phyloP scores from a whole-genome alignment of 2,113 vertebrate species.

The Hystrix cristata region DNA sequence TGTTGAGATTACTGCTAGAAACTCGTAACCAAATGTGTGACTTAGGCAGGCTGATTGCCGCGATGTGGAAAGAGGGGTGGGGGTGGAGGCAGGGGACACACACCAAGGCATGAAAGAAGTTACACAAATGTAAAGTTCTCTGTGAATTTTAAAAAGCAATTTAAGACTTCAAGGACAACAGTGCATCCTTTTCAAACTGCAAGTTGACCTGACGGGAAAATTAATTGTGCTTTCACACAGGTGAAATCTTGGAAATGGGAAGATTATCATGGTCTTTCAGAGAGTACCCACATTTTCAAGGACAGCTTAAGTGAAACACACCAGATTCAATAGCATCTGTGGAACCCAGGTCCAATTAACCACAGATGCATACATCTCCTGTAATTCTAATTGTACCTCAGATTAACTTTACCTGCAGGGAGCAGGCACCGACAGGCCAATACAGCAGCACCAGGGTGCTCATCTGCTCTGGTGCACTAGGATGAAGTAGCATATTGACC shows the following conservation, averaged over 20 bases:
- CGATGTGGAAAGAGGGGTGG: background rate
- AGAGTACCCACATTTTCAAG: constrained; percentile 80
- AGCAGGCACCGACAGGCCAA: constrained; percentile 84
- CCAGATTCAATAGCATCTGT: constrained; percentile 68
- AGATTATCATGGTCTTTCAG: constrained; percentile 85
- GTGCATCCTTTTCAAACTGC: constrained; percentile 83
- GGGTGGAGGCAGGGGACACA: background rate
- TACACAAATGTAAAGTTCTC: constrained; percentile 68
- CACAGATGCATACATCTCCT: constrained; percentile 64
- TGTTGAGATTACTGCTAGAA: constrained; percentile 58
- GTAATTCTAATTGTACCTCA: constrained; percentile 87
- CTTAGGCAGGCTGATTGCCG: background rate
- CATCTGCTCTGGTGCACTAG: constrained; percentile 85
- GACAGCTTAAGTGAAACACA: constrained; percentile 83
- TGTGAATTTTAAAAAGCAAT: constrained; percentile 76
- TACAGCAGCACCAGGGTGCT: constrained; percentile 86
- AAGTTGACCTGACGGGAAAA: constrained; percentile 74
- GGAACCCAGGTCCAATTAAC: constrained; percentile 78
- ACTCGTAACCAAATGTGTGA: constrained; percentile 31
- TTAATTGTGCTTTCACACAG: constrained; percentile 75
- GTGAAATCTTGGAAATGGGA: constrained; percentile 83
- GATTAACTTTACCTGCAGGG: constrained; percentile 87
- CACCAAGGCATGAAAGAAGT: constrained; percentile 16
- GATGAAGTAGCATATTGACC: constrained; percentile 92
- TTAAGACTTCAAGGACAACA: constrained; percentile 80